Conservation (phyloP, 2,888 invertebrate species). For the Crossocerus cetratus region DNA sequence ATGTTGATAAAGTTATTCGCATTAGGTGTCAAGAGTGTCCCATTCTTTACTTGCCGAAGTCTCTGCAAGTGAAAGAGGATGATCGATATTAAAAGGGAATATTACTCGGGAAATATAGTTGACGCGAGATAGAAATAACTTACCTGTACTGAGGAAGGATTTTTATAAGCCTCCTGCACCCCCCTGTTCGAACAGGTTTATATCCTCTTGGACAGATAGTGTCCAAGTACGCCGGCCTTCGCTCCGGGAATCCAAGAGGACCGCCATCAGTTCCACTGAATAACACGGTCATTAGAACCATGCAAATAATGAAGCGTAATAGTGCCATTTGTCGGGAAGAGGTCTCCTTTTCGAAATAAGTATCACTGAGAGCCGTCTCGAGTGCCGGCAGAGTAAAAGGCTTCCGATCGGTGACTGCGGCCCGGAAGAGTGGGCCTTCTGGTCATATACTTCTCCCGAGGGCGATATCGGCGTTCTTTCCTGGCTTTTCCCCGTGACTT, state of each 20-base stretch:
- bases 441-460: conserved; percentile 12
- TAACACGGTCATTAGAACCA: conserved; percentile 19
- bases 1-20: no score
- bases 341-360: no score
- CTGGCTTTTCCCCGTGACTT: conserved; percentile 33
- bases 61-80: no score
- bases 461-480: conserved; percentile 22
- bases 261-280: not conserved
- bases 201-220: conserved; percentile 38
- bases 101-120: no score
- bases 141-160: not conserved
- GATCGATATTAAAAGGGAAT: not conserved
- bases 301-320: conserved; percentile 36
- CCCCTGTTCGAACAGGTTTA: conserved; percentile 18
- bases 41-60: no score
- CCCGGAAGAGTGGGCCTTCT: not conserved
- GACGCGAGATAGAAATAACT: not conserved
- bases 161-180: conserved; percentile 30
- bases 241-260: conserved; percentile 34
- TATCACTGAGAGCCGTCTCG: no score
- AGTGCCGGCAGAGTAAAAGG: not conserved
- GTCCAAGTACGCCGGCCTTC: not conserved
- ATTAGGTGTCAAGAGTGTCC: no score
- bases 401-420: conserved; percentile 8
- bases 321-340: conserved; percentile 31